Evolutionary conservation across 1,140 invertebrate genomes (phyloP).

Genomic region (Atopsyche davidsoni): DNA sequence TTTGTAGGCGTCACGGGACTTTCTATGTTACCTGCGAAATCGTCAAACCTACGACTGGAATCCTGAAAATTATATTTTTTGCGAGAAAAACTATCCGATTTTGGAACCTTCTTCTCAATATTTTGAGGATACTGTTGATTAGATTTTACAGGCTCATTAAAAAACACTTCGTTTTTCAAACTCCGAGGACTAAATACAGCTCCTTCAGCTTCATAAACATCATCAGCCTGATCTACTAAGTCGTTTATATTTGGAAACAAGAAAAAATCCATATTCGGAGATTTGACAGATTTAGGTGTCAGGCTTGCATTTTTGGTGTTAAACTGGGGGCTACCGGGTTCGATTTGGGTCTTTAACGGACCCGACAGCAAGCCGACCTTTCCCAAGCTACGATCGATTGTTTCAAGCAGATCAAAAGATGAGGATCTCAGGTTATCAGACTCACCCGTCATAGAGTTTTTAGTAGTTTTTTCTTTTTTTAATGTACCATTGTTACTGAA

Average conservation of each 20-base stretch:
- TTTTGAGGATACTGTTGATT: conserved; percentile 8
- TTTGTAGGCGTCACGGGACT: too few relatives aligned
- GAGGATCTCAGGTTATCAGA: conserved; percentile 11
- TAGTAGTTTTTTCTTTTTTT: background rate
- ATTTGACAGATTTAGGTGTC: conserved; percentile 22
- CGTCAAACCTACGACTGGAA: background rate
- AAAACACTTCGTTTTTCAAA: conserved; percentile 11
- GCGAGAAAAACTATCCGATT: conserved; percentile 18
- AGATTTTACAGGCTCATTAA: conserved; percentile 4
- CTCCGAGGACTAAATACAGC: conserved; percentile 17
- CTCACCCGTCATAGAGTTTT: background rate
- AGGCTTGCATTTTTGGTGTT: conserved; percentile 23
- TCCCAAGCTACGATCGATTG: conserved; percentile 18
- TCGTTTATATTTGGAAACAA: conserved; percentile 18
- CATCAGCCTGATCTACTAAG: background rate
- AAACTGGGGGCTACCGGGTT: conserved; percentile 16
- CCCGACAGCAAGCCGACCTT: conserved; percentile 17
- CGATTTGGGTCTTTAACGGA: background rate
- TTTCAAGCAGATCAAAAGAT: conserved; percentile 19
- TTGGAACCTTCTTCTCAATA: conserved; percentile 7
- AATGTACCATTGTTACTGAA: background rate
- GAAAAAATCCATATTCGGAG: conserved; percentile 17
- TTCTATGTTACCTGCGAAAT: conserved; percentile 7
- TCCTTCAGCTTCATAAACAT: conserved; percentile 2
- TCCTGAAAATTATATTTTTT: conserved; percentile 10